Base-by-base conservation (phyloP, 92 coral and sea anemone genomes). In the Pocillopora meandrina region DNA sequence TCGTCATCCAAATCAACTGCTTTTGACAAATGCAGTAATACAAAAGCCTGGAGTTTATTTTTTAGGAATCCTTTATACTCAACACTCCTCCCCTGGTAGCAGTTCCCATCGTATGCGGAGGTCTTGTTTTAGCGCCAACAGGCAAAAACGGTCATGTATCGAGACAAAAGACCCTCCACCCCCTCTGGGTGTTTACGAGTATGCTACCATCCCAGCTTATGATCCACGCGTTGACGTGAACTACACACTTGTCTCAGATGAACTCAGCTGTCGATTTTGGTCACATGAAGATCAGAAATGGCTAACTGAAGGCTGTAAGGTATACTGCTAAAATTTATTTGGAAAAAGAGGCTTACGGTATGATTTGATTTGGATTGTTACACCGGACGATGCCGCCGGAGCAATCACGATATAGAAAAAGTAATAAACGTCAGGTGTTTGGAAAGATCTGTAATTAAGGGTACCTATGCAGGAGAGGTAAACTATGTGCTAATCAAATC, bases 231-330 rank as follows among this genome's bases (percentile, higher is more conserved):
- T 78, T 19, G 91, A 88, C 23, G 14, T 69, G 65, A 86, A 90
- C 90, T 90, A 86, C 80, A 87, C 90, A 10, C 68, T 90, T 57
- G 65, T 21, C 9, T 67, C 73, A 35, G 72, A 74, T 12, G 87
- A 86, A 18, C 84, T 78, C 21, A 71, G 87, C 59, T 90, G 93
- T 72, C 71, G 31, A 31, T 90, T 73, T 72, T 90, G 93, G 93
- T 82, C 86, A 15, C 80, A 68, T n/a, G 79, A 23, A 7, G 49
- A 86, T 9, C 65, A 90, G 21, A 82, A 70, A 12, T 90, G 93
- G 93, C 62, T 75, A 15, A 61, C 79, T 13, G 84, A 74, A 15
- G 93, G 93, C 19, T 90, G 93, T 56, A 76, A 73, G 84, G 85
- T 70, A 56, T 26, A 26, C 31, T 26, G 31, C 31, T 26, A 26